phyloP scores from a whole-genome alignment of 2,113 vertebrate genomes.

The Prunella himalayana region DNA sequence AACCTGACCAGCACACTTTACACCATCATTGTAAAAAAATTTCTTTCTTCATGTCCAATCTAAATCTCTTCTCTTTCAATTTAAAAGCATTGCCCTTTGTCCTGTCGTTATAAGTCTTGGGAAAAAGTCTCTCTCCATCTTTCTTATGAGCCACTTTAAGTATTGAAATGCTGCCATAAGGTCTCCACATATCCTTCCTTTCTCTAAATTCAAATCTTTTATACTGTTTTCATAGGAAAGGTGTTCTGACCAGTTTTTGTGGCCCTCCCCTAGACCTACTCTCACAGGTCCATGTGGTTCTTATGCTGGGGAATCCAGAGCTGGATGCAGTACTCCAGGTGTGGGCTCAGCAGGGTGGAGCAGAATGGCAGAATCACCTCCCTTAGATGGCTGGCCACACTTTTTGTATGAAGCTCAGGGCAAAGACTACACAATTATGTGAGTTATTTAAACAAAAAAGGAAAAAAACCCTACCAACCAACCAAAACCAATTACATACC shows the following conservation, averaged over 20 bases:
- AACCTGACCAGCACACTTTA: background rate
- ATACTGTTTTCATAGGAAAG: background rate
- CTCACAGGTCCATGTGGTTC: background rate
- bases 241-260: background rate
- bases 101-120: background rate
- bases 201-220: background rate
- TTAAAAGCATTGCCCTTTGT: background rate
- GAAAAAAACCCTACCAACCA: background rate
- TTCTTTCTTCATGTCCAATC: background rate
- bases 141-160: background rate
- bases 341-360: background rate
- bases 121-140: background rate
- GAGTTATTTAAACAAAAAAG: background rate
- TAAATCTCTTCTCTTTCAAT: background rate
- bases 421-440: background rate
- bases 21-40: background rate
- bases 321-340: background rate
- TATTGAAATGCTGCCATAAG: background rate
- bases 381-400: background rate
- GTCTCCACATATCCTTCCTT: background rate
- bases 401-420: background rate
- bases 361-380: background rate
- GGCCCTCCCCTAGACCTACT: background rate
- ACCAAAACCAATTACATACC: rapidly evolving
- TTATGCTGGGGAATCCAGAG: background rate